Evolutionary conservation across 2,888 invertebrate genomes (phyloP).

Genomic region (Vanessa cardui): DNA sequence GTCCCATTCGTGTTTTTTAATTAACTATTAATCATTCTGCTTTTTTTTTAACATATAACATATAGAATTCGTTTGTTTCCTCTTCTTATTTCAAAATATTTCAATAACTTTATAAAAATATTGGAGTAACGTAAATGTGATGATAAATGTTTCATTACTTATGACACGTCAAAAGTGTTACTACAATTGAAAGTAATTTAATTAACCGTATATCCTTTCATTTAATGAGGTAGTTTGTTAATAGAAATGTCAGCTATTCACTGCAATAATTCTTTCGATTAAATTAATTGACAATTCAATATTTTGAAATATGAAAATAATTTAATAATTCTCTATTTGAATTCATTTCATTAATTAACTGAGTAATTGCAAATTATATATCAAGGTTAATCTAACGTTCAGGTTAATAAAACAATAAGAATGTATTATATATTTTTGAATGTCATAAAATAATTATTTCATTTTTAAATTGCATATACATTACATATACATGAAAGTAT

Average conservation of each 20-base stretch:
- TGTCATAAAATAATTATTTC: no score
- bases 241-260: background rate
- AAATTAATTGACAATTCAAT: background rate
- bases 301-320: background rate
- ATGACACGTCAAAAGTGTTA: background rate
- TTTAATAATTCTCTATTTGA: background rate
- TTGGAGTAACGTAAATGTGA: background rate
- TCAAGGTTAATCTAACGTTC: background rate
- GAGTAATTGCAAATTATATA: background rate
- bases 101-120: background rate
- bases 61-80: background rate
- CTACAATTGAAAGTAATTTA: background rate
- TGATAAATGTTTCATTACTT: background rate
- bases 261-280: background rate
- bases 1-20: no score
- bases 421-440: background rate
- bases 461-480: no score
- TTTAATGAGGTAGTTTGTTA: background rate
- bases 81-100: background rate
- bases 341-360: background rate
- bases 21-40: no score
- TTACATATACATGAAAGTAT: no score
- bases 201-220: slow-evolving; percentile 7
- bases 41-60: no score
- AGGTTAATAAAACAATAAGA: background rate